A percentile compares a stretch with the other conserved stretches of the same genome.
Evolutionary conservation across 2,113 vertebrate species (phyloP).

Genomic region (Bufo bufo): DNA sequence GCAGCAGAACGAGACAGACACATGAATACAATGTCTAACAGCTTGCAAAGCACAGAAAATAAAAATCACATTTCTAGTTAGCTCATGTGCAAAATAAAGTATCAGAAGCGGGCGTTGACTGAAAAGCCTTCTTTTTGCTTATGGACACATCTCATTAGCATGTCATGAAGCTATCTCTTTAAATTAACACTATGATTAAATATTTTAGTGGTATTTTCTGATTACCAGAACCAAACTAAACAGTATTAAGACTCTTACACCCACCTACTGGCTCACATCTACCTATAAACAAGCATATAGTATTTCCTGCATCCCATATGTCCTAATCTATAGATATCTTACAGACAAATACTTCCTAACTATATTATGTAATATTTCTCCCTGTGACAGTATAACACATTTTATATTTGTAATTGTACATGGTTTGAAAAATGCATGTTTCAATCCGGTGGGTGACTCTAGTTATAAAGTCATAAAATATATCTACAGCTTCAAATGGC

Average conservation of each 20-base stretch:
- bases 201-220: constrained; percentile 20
- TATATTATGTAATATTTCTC: not conserved
- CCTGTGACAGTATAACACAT: not conserved
- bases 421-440: not conserved
- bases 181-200: not conserved
- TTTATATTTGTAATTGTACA: not conserved
- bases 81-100: constrained; percentile 20
- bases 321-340: not conserved
- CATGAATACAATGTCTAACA: constrained; percentile 1
- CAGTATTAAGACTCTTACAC: not conserved
- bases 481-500: constrained; percentile 11
- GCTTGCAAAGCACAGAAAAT: not conserved
- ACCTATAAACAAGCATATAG: not conserved
- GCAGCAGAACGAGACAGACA: not conserved
- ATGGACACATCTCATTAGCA: not conserved
- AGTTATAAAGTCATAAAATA: not conserved
- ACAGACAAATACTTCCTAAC: not conserved
- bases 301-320: not conserved
- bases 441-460: not conserved
- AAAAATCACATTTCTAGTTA: not conserved
- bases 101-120: not conserved
- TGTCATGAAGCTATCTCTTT: not conserved
- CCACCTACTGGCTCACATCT: not conserved
- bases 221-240: not conserved
- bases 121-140: not conserved